Base-by-base conservation (phyloP, 2,797 vertebrate genomes). In the Sebastes aleutianus region DNA sequence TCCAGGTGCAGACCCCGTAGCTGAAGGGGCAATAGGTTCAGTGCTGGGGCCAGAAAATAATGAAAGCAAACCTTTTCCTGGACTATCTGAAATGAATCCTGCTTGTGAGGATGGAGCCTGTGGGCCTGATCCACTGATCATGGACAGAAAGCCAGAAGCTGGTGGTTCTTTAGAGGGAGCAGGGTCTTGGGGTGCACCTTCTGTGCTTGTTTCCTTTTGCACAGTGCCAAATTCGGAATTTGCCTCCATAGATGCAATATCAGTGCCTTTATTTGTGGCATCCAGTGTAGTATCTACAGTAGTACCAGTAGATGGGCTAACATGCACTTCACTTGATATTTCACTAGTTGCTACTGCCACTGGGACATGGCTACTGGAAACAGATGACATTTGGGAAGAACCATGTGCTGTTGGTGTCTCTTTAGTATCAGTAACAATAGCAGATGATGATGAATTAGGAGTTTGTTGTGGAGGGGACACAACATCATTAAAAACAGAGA, bases 1-100 rank as follows among this genome's bases (percentile, higher is more conserved):
- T 68, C 16, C 73, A 77, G 89, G 26, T 26, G 66, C 50, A 84
- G 83, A 70, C 1, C 32, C 73, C 79, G 75, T 32, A 54, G 84
- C 47, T 73, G 63, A 73, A 66, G 74, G 56, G 24, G 66, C 61
- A 65, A 26, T 74, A 22, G 91, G 29, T 4, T 93, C 90, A 62
- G 79, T 76, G 57, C 13, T 83, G 6, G 90, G 39, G 10, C 88
- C 82, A 82, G 95, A 91, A 90, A 95, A 94, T 81, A 95, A 86
- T 64, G 94, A 94, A 79, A 95, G 85, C 18, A 95, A 83, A 85
- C 90, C 80, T 86, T 92, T 95, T 50, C 77, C 92, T 80, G 91
- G 79, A 71, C 82, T 70, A 12, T 93, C 90, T 70, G 89, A 88
- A 80, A 76, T 31, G 2, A 80, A 79, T 63, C 82, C 85, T 26